These are phyloP conservation scores for Chunga burmeisteri DNA, from an alignment of 2,113 vertebrate species.

Conservation along the genomic window DNA sequence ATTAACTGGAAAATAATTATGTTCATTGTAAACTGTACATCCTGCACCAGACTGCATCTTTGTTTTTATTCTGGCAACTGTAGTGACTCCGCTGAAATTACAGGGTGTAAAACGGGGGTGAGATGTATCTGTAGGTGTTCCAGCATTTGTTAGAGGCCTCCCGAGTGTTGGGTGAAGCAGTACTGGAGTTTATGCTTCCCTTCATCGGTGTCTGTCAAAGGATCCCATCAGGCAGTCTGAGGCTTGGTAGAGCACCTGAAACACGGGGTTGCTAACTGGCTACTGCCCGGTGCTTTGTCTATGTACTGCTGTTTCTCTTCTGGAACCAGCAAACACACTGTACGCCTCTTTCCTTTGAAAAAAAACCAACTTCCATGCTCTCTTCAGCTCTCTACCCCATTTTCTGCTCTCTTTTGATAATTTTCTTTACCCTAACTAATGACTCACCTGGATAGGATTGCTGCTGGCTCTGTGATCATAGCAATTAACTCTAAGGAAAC, in stretches of 20 bases:
- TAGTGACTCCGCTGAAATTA: not conserved
- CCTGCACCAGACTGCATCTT: not conserved
- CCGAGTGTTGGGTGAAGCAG: not conserved
- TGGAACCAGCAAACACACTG: slow-evolving; percentile 1
- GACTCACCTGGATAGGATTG: slow-evolving; percentile 65
- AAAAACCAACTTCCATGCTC: not conserved
- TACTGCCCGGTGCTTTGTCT: not conserved
- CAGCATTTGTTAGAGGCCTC: not conserved
- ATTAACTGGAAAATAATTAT: not conserved
- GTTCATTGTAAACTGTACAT: not conserved
- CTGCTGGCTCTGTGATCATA: slow-evolving; percentile 54
- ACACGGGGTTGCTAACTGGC: not conserved
- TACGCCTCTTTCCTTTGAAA: not conserved
- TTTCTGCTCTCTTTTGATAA: slow-evolving; percentile 2
- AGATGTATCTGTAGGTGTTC: not conserved
- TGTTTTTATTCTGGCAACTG: not conserved
- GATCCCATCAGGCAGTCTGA: not conserved
- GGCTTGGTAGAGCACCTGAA: not conserved
- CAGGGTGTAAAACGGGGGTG: not conserved
- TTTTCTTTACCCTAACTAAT: slow-evolving; percentile 55
- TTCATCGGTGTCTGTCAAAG: not conserved
- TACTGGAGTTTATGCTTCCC: not conserved
- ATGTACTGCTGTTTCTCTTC: slow-evolving; percentile 13
- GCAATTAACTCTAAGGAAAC: slow-evolving; percentile 66
- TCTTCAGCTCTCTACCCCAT: slow-evolving; percentile 34